Conservation (phyloP, 1,140 invertebrate species). For the Antheraea pernyi region DNA sequence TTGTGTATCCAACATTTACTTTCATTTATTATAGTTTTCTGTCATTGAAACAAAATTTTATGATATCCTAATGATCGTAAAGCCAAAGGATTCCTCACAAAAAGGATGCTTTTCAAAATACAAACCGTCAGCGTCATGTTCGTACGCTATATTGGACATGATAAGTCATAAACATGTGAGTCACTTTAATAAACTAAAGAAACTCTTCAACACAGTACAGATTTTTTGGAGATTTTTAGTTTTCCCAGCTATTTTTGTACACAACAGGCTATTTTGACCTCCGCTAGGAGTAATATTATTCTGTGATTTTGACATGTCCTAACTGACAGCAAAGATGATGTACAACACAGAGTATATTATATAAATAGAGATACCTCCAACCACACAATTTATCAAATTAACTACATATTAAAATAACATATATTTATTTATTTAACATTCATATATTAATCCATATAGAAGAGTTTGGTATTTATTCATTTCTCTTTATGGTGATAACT, state of each 20-base stretch:
- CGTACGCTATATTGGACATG: conserved; percentile 68
- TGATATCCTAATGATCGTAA: not conserved
- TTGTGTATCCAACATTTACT: not conserved
- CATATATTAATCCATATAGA: no score
- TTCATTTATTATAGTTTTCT: not conserved
- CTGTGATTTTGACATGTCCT: conserved; percentile 32
- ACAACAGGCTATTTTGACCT: conserved; percentile 34
- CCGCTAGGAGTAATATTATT: no score
- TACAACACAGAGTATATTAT: no score
- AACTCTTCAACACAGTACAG: not conserved
- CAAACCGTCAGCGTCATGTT: conserved; percentile 69
- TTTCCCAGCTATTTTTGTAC: conserved; percentile 24
- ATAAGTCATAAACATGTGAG: conserved; percentile 25
- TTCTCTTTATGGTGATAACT: no score
- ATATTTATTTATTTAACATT: no score
- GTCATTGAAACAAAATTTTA: not conserved
- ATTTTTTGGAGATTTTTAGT: not conserved
- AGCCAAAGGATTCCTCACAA: not conserved
- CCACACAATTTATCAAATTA: no score
- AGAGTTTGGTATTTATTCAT: no score
- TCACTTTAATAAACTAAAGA: conserved; percentile 6
- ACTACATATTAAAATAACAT: no score
- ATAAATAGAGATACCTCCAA: no score
- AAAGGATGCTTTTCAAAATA: conserved; percentile 8
- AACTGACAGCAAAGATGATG: no score